Evolutionary conservation across 2,888 invertebrate genomes (phyloP).

Genomic region (Cyaniris semiargus): DNA sequence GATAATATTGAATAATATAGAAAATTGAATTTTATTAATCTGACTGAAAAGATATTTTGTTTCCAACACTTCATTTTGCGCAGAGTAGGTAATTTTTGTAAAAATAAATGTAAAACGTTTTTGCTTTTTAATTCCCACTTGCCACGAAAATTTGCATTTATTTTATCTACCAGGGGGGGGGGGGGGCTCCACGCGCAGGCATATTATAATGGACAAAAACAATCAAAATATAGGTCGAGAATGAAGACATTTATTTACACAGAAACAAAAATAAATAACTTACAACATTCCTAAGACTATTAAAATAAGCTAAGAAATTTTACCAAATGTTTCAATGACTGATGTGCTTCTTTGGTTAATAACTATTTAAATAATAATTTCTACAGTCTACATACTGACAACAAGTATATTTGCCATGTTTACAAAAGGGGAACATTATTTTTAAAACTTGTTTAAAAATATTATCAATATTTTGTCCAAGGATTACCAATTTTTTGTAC

Average conservation of each 20-base stretch:
- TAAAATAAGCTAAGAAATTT: neutral
- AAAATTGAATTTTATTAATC: too few species aligned
- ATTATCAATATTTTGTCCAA: neutral
- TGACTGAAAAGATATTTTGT: too few species aligned
- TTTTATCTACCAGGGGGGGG: too few species aligned
- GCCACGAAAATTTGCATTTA: too few species aligned
- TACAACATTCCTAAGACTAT: neutral
- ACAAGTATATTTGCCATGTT: neutral
- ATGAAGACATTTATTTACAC: slow-evolving; percentile 17
- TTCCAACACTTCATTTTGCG: too few species aligned
- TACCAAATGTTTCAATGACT: neutral
- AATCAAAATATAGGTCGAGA: neutral
- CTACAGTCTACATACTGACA: neutral
- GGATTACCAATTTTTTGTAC: too few species aligned
- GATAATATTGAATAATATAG: too few species aligned
- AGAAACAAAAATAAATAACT: slow-evolving; percentile 7
- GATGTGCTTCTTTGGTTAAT: slow-evolving; percentile 10
- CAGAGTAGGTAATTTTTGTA: too few species aligned
- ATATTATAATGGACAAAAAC: neutral
- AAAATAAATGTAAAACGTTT: too few species aligned
- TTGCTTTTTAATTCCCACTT: too few species aligned
- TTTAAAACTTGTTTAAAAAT: neutral
- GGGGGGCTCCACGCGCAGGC: too few species aligned
- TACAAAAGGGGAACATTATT: neutral
- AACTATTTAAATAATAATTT: neutral